Evolutionary conservation across 2,888 invertebrate species (phyloP).

Genomic region (Drosophila vallismaia): DNA sequence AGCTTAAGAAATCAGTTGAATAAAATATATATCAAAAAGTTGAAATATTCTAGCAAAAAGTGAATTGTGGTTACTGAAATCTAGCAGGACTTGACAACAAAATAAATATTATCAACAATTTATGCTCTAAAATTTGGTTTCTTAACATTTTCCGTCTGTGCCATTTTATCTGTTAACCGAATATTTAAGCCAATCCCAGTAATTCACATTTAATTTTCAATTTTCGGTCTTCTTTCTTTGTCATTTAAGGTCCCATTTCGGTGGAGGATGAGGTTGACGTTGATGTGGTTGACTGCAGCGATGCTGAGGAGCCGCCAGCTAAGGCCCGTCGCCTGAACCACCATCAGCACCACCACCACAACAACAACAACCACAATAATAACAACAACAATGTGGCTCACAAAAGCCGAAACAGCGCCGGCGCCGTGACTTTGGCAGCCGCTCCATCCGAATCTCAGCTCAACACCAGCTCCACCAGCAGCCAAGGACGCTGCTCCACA

Average conservation of each 20-base stretch:
- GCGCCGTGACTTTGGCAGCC: slow-evolving; percentile 42
- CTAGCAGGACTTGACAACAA: too few relatives aligned
- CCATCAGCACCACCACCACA: slow-evolving; percentile 48
- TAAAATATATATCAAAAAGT: background rate
- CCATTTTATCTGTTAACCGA: background rate
- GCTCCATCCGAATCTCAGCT: slow-evolving; percentile 60
- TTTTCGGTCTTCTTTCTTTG: slow-evolving; percentile 32
- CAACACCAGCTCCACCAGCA: slow-evolving; percentile 79
- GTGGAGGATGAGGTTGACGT: slow-evolving; percentile 88
- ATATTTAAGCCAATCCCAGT: slow-evolving; percentile 13
- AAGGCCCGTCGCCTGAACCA: slow-evolving; percentile 80
- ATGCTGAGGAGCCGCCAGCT: slow-evolving; percentile 85
- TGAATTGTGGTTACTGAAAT: too few relatives aligned
- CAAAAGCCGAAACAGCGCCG: slow-evolving; percentile 53
- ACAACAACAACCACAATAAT: slow-evolving; percentile 41
- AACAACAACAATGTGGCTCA: slow-evolving; percentile 60
- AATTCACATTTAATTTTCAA: slow-evolving; percentile 56
- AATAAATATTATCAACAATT: too few relatives aligned
- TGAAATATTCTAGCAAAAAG: too few relatives aligned
- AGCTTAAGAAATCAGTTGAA: background rate
- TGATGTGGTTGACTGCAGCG: slow-evolving; percentile 89
- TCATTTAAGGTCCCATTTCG: slow-evolving; percentile 83
- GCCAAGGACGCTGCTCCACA: slow-evolving; percentile 82
- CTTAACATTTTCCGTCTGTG: background rate
- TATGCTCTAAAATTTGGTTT: too few relatives aligned